Base-by-base conservation (phyloP, 2,113 vertebrate genomes). In the Podarcis cretensis region DNA sequence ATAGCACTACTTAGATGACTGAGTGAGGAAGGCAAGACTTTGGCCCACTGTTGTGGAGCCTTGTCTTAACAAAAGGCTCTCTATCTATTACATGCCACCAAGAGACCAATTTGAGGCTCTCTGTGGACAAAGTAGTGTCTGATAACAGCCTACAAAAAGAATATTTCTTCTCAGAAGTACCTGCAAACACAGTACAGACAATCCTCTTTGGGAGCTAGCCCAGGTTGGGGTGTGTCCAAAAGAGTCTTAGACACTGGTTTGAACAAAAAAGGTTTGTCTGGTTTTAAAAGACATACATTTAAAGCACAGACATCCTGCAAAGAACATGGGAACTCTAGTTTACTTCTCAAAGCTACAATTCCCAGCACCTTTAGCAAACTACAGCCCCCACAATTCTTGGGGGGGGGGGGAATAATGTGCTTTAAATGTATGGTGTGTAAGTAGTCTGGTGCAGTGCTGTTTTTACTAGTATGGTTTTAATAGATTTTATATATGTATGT, bases 221-320 rank as follows among this genome's bases (percentile, higher is more conserved):
- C 90, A 90, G 14, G 2, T 59, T 89, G 75, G 12, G 27, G 43
- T 2, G 2, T 77, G 75, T 54, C 75, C 89, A 92, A 92, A 89
- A 25, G 92, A 69, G 40, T 92, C 86, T 93, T 78, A 16, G 80
- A 87, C 87, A 89, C 66, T 20, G 6, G 80, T 94, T 78, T 86
- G 35, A 90, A 79, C 87, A 92, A 35, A 90, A 92, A 71, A 35
- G 27, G 85, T 89, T 92, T 90, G 65, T 20, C 7, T 74, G 71
- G 73, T 59, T 83, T 73, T 10, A 89, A 91, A 90, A 88, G 73
- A 79, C 73, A 32, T 35, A 16, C 32, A 35, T 37, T 48, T 48
- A 48, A 48, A 48, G 43, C 43, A 48, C 43, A 48, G 43, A 48
- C 43, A 48, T 48, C 43, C 8, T 79, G 0, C 6, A 48, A 48